Evolutionary conservation across 2,113 vertebrate genomes (phyloP), one percentile per base, ranked within the genome.

Genomic region (Rhagologus leucostigma): DNA sequence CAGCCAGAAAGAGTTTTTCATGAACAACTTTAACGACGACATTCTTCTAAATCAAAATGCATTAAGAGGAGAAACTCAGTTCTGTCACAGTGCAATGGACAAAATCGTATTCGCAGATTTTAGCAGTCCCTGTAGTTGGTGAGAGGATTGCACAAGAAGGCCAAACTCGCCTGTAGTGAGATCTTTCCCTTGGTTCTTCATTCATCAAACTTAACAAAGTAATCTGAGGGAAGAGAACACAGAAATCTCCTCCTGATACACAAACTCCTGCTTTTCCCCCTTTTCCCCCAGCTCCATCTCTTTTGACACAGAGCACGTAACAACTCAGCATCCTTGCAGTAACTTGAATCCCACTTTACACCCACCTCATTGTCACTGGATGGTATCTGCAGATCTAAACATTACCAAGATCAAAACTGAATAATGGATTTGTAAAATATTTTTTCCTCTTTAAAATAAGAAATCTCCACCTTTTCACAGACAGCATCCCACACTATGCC

Each of bases 21-120:
- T 11, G 0, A 75, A 21, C 52, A 85, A 10, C 39, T 71, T 78
- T 76, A 87, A 68, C 10, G 29, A 27, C 0, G 0, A 77, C 11
- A 52, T 4, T 84, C 6, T 62, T 87, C 50, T 62, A 71, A 83
- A 86, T 16, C 23, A 86, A 50, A 90, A 62, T 16, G 6, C 39
- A 37, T 30, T 77, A 64, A 56, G 13, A 60, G 8, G 7, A 67
- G 52, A 55, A 90, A 35, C 44, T 59, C 33, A 55, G 12, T 35
- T 73, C 55, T 65, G 57, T 47, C 60, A 52, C 14, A 65, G 47
- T 71, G 30, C 39, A 76, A 68, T 29, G 41, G 12, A 39, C 49
- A 93, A 56, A 87, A 80, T 9, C 8, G 1, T 37, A 52, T 44
- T 32, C 11, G 32, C 5, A 73, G 12, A 11, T 73, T 83, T 62